These are phyloP conservation scores for Thunnus maccoyii DNA, from an alignment of 2,113 vertebrate genomes.

Conservation along the genomic window DNA sequence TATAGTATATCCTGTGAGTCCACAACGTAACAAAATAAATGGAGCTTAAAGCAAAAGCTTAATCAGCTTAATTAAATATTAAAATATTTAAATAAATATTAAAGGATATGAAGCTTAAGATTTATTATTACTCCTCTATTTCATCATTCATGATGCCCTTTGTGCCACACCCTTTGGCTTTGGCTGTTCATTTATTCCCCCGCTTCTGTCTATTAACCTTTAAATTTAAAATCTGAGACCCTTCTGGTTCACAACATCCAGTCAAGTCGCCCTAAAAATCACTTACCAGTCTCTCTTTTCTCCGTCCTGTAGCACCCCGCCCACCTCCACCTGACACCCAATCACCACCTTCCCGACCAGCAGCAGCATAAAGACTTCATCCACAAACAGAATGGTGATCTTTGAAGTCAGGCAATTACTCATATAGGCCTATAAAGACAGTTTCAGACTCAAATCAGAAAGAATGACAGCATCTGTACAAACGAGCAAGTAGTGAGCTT, in stretches of 20 bases:
- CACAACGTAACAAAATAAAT: constrained; percentile 24
- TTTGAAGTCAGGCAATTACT: too few species aligned
- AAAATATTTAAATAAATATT: too few species aligned
- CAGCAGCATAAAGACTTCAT: neutral
- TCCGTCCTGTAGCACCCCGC: neutral
- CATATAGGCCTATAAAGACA: too few species aligned
- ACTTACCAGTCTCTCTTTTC: neutral
- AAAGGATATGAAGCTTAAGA: neutral
- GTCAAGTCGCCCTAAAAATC: constrained; percentile 5
- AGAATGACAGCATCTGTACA: too few species aligned
- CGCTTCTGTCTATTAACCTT: constrained; percentile 44
- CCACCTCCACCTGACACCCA: constrained; percentile 1
- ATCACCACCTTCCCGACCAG: neutral
- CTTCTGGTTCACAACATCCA: neutral
- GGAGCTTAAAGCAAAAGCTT: constrained; percentile 36
- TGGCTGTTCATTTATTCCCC: constrained; percentile 21
- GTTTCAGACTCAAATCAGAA: too few species aligned
- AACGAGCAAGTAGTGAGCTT: too few species aligned
- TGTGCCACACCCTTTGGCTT: constrained; percentile 23
- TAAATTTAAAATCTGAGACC: constrained; percentile 10
- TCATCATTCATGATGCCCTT: constrained; percentile 30
- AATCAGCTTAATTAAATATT: constrained; percentile 33
- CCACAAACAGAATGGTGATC: neutral
- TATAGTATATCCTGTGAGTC: constrained; percentile 12
- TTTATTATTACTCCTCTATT: constrained; percentile 36